Base-by-base conservation (phyloP, 2,888 invertebrate genomes). In the Agrochola litura region DNA sequence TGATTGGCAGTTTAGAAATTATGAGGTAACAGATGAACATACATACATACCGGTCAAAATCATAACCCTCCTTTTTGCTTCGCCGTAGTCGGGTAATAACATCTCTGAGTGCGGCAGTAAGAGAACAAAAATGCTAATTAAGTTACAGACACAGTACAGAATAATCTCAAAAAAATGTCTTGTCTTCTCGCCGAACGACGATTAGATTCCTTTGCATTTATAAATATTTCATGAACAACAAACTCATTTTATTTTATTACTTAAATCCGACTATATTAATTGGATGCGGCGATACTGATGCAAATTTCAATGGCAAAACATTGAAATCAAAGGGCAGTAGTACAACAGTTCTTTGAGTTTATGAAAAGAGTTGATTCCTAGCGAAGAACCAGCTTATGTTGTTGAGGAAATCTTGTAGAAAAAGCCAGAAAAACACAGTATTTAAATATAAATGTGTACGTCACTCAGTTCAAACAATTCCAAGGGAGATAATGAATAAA, bases 211-310 rank as follows among this genome's bases (percentile, higher is more conserved):
- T 58, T 54, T 73, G 37, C 63, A 49, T 46, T 69, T 72, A 79
- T 54, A 67, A 66, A 77, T 83, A 71, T 84, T 71, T 79, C 61
- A 83, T 67, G 43, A 84, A 52, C 46, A 54, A 73, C 41, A 69
- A 69, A 65, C 64, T 73, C 22, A 77, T 58, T 81, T 78, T 72
- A 77, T 58, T 81, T 78, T 72, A 78, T 83, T 83, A 60, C 46
- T 67, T 43, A 69, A 66, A 73, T 73, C 73, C 41, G 66, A 58
- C n/a, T 41, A 41, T 41, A 83, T 68, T 61, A 69, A 79, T 79
- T 70, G 66, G 46, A 67, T 60, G 58, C 52, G 16, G 16, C 16
- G 70, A 73, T 79, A 73, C 41, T 41, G 66, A 73, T 82, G 84
- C 63, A 67, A 82, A 82, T 71, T 74, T 65, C 14, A 73, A 60